Conservation (phyloP, 2,113 vertebrate species). For the Thunnus maccoyii region DNA sequence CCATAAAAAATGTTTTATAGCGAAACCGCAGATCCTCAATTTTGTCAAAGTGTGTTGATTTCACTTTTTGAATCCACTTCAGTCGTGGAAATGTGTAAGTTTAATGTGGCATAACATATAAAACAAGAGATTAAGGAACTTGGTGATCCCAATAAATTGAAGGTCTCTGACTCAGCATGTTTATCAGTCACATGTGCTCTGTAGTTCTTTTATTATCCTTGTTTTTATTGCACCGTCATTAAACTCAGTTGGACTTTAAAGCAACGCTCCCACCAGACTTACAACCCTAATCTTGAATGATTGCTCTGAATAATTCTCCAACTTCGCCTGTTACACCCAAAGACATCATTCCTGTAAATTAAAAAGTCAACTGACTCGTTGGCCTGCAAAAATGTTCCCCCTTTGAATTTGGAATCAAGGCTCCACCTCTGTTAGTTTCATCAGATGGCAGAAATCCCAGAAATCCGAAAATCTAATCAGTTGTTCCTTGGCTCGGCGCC, state of each 20-base stretch:
- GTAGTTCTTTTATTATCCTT: background rate
- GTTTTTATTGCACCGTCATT: conserved; percentile 10
- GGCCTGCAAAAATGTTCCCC: background rate
- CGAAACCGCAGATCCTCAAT: no score
- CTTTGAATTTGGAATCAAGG: background rate
- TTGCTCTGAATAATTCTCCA: background rate
- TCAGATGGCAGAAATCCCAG: background rate
- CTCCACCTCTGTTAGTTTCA: conserved; percentile 13
- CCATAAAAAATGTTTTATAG: no score
- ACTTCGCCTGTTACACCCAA: background rate
- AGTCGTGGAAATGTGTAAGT: background rate
- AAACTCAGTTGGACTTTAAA: background rate
- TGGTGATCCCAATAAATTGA: accelerated
- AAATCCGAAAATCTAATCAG: background rate
- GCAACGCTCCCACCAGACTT: no score
- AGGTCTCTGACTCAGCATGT: background rate
- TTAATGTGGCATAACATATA: background rate
- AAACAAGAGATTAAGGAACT: background rate
- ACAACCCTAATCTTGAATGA: background rate
- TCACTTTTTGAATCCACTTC: background rate
- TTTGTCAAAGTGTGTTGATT: background rate
- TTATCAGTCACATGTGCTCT: background rate
- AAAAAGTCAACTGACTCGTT: conserved; percentile 3
- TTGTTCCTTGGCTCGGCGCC: background rate
- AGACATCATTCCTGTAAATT: background rate